Evolutionary conservation across 1,140 invertebrate species (phyloP).

Genomic region (Calliphora vicina): DNA sequence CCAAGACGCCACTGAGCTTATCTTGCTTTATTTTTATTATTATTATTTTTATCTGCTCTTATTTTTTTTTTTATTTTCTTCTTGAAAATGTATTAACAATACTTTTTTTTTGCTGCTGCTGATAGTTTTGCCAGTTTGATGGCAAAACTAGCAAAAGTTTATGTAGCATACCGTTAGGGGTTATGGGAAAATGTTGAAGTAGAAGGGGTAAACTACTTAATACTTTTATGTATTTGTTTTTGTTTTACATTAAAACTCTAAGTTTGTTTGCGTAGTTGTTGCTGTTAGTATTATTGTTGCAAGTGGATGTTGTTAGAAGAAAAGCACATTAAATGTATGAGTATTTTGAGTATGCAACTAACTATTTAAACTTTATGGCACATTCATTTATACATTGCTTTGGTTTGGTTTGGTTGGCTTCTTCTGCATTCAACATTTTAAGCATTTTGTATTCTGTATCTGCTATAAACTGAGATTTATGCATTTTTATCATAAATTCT

Average conservation of each 20-base stretch:
- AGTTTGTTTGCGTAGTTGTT: neutral
- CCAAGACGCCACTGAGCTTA: constrained; percentile 21
- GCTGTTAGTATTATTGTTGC: neutral
- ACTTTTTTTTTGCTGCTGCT: too few species aligned
- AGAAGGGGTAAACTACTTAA: too few species aligned
- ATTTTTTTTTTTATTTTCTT: too few species aligned
- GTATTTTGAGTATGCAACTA: neutral
- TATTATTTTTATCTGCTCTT: too few species aligned
- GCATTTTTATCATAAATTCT: neutral
- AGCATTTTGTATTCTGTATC: too few species aligned
- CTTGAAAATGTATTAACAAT: neutral
- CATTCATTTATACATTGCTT: too few species aligned
- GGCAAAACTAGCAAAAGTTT: neutral
- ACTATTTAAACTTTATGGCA: neutral
- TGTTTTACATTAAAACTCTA: neutral
- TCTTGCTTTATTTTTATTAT: neutral
- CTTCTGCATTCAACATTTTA: too few species aligned
- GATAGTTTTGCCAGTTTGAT: neutral
- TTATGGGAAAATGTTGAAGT: neutral
- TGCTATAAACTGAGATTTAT: neutral
- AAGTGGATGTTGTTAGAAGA: neutral
- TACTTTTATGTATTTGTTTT: neutral
- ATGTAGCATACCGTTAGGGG: neutral
- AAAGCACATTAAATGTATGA: too few species aligned
- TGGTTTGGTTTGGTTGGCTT: too few species aligned